Evolutionary conservation across 2,888 invertebrate species (phyloP).

Genomic region (Ichneumon xanthorius): DNA sequence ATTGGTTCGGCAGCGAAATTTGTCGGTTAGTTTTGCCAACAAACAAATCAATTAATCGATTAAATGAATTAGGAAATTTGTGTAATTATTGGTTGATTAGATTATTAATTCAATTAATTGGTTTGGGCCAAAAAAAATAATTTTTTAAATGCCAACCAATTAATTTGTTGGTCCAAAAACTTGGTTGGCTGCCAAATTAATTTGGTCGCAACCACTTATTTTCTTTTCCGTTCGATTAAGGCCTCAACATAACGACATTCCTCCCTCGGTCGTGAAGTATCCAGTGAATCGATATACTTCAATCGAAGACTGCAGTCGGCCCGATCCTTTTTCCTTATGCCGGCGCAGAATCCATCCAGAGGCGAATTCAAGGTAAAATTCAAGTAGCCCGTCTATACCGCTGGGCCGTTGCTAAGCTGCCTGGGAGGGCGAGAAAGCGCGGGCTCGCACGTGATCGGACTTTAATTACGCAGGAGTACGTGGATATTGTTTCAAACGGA

Average conservation of each 20-base stretch:
- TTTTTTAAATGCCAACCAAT: too few species aligned
- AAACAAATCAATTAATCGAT: not conserved
- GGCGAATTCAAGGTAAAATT: constrained; percentile 21
- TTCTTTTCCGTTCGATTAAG: not conserved
- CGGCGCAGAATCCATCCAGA: not conserved
- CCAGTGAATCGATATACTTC: not conserved
- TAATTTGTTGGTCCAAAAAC: too few species aligned
- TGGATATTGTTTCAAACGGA: constrained; percentile 66
- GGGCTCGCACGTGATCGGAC: constrained; percentile 62
- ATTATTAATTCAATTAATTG: not conserved
- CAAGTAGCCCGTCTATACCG: constrained; percentile 4
- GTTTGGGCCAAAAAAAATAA: too few species aligned
- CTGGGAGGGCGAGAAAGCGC: constrained; percentile 25
- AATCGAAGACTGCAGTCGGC: constrained; percentile 13
- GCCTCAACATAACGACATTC: not conserved
- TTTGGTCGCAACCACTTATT: not conserved
- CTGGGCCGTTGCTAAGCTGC: not conserved
- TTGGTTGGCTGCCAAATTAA: not conserved
- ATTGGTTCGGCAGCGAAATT: not conserved
- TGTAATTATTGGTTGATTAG: not conserved
- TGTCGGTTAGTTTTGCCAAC: not conserved
- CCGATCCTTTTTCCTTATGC: not conserved
- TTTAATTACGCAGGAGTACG: constrained; percentile 60
- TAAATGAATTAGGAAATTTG: not conserved
- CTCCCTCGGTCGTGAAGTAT: not conserved